Base-by-base conservation (phyloP, 53 echinoderm and acorn worm species). In the Patiria pectinifera region DNA sequence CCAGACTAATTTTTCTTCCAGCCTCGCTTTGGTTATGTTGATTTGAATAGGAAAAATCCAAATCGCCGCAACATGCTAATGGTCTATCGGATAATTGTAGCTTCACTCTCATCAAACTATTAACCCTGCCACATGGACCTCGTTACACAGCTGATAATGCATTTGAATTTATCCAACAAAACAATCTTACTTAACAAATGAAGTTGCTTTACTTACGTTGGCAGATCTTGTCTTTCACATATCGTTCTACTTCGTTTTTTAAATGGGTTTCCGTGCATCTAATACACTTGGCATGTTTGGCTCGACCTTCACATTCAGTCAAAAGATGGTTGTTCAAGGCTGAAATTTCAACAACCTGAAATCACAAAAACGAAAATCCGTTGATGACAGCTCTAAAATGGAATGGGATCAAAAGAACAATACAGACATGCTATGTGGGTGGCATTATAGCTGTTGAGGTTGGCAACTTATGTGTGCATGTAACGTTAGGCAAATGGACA, bases 341-440 rank as follows among this genome's bases (percentile, higher is more conserved):
- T 16, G 98, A 95, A 44, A 95, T 91, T 86, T 98, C 98, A 2
- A 97, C 96, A 75, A 98, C 98, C 98, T 98, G 82, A 19, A 78
- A 46, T 15, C 4, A 66, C 4, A 15, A 12, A 60, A 11, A 8
- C 35, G 35, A 35, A 60, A 60, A 60, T 60, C 35, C 35, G 35
- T 60, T 11, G 12, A 60, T 60, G 9, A 60, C 60, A 60, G 60
- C 60, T 60, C 12, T 16, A 14, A 16, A 14, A 66, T 16, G 66
- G 10, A 16, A 16, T 13, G 66, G 66, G 66, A 66, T 16, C 10
- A 66, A 7, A 15, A 3, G 15, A 66, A 53, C 53, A 53, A 53
- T 53, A 53, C 53, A 53, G 53, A 53, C 53, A 53, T 53, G 53
- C 53, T 53, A 53, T 53, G 8, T 8, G 8, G 5, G 53, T 53